phyloP scores from a whole-genome alignment of 2,113 vertebrate species.

The Coreoperca whiteheadi region DNA sequence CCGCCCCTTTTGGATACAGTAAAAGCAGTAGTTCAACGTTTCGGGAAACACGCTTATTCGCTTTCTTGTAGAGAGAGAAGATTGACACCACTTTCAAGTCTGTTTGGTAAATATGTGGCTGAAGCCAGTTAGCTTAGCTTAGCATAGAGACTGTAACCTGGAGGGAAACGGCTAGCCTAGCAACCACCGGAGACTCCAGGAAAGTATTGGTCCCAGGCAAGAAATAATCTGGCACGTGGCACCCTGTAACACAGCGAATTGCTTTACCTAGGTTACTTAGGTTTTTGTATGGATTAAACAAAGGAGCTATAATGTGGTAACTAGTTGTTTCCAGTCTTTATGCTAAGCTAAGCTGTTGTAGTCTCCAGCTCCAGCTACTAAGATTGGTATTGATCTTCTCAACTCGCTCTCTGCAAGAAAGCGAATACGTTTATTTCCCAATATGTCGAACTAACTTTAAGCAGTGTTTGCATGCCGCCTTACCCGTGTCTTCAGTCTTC shows the following conservation, averaged over 20 bases:
- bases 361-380: no score
- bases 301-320: no score
- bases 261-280: no score
- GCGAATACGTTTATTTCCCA: background rate
- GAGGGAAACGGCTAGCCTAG: background rate
- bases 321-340: background rate
- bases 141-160: background rate
- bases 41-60: background rate
- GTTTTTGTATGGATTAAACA: no score
- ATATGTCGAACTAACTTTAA: background rate
- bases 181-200: background rate
- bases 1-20: background rate
- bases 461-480: no score
- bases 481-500: no score
- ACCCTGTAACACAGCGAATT: no score
- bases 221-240: no score
- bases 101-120: background rate
- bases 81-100: background rate
- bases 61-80: background rate
- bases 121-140: background rate
- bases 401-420: no score
- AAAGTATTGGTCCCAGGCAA: background rate
- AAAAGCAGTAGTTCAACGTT: constrained; percentile 3
- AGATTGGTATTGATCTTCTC: no score
- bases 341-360: background rate